phyloP scores from a whole-genome alignment of 2,888 invertebrate genomes.

The Proisotoma minuta region DNA sequence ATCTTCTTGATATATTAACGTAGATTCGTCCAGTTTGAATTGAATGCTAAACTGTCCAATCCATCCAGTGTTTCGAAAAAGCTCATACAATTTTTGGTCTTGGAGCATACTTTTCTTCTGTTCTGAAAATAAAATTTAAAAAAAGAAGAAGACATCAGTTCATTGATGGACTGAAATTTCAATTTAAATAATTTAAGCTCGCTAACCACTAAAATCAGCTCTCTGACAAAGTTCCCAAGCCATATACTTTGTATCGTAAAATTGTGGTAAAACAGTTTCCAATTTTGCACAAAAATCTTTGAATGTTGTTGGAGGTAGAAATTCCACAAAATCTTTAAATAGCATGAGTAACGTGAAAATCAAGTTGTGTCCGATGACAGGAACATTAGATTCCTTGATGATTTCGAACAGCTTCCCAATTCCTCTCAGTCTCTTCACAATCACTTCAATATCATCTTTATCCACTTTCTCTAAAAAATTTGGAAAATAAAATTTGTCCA shows the following conservation, averaged over 20 bases:
- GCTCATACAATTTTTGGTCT: constrained; percentile 13
- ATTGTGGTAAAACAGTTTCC: background rate
- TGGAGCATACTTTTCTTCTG: background rate
- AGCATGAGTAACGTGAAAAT: constrained; percentile 24
- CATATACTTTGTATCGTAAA: constrained; percentile 34
- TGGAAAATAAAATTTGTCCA: constrained; percentile 24
- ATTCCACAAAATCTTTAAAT: constrained; percentile 30
- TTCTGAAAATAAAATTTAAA: background rate
- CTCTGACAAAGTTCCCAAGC: constrained; percentile 12
- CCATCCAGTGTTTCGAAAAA: constrained; percentile 9
- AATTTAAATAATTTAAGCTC: too few species aligned
- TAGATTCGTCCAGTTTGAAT: constrained; percentile 8
- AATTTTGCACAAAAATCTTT: constrained; percentile 9
- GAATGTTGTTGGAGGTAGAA: constrained; percentile 19
- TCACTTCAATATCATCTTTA: constrained; percentile 11
- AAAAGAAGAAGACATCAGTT: too few species aligned
- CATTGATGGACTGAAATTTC: too few species aligned
- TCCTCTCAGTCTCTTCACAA: constrained; percentile 25
- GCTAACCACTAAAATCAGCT: background rate
- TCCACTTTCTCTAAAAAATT: constrained; percentile 9
- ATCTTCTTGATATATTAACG: background rate
- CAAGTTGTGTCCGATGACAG: constrained; percentile 34
- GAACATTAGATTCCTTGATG: constrained; percentile 9
- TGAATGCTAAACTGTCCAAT: background rate
- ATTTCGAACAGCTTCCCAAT: constrained; percentile 27